Evolutionary conservation across 2,797 vertebrate genomes (phyloP).

Genomic region (Xiphorhynchus erythropygius): DNA sequence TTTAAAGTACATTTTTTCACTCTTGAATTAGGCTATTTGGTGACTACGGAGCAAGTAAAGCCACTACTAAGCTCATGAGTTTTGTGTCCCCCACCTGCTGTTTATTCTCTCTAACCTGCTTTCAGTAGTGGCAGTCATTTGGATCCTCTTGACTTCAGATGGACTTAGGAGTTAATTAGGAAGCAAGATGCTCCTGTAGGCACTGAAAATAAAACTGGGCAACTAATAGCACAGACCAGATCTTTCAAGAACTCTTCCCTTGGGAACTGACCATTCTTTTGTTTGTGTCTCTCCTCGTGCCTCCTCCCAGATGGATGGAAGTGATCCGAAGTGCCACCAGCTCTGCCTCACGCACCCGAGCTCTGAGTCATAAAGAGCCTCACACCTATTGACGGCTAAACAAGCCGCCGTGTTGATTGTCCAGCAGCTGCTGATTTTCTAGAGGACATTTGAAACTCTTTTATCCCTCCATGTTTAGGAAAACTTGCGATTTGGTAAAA

Average conservation of each 20-base stretch:
- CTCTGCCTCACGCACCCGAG: conserved; percentile 80
- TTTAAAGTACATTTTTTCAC: background rate
- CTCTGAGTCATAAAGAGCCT: conserved; percentile 87
- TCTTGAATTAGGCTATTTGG: background rate
- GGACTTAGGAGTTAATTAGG: background rate
- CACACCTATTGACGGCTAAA: conserved; percentile 81
- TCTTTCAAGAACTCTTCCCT: background rate
- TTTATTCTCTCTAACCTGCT: background rate
- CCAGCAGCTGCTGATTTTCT: conserved; percentile 67
- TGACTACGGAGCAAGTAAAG: background rate
- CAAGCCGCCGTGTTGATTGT: background rate
- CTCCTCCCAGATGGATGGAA: conserved; percentile 91
- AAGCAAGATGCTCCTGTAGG: background rate
- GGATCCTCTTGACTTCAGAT: background rate
- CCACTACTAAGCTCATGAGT: fast-evolving
- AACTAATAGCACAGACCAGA: fast-evolving
- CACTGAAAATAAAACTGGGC: background rate
- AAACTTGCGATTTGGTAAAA: conserved; percentile 50
- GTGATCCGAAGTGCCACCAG: conserved; percentile 95
- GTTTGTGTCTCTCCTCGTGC: background rate
- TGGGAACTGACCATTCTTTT: background rate
- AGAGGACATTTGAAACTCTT: conserved; percentile 65
- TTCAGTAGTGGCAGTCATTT: background rate
- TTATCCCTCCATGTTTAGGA: conserved; percentile 60
- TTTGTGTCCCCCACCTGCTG: background rate